Conservation (phyloP, 2,113 vertebrate genomes). For the Lepus americanus region DNA sequence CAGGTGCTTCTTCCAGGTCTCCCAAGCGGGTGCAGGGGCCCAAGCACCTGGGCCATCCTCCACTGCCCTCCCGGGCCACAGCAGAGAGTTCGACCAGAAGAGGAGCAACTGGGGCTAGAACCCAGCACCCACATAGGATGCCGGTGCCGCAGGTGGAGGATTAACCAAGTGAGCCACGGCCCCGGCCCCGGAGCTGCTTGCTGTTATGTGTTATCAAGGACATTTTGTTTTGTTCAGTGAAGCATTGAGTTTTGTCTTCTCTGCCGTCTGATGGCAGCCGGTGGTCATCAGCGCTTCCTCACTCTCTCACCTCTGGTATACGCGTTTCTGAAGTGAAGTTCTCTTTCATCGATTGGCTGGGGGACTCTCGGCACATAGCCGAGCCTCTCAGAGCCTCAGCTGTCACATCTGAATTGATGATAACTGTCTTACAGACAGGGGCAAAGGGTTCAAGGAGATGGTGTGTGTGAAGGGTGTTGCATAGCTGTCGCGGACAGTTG, state of each 20-base stretch:
- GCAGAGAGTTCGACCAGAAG: too few species aligned
- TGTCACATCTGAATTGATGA: not conserved
- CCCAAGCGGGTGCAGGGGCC: too few species aligned
- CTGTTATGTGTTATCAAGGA: slow-evolving; percentile 6
- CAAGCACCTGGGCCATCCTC: too few species aligned
- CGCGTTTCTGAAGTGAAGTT: slow-evolving; percentile 54
- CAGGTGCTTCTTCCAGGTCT: too few species aligned
- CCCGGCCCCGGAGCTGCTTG: not conserved
- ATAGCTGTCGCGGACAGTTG: not conserved
- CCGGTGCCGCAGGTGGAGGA: too few species aligned
- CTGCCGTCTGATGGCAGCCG: not conserved
- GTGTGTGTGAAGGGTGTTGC: not conserved
- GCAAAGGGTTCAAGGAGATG: not conserved
- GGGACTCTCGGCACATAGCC: not conserved
- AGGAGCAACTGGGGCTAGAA: too few species aligned
- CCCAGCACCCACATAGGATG: too few species aligned
- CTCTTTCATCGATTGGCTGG: not conserved
- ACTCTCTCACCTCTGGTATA: slow-evolving; percentile 23
- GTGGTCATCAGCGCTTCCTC: not conserved
- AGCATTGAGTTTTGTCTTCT: slow-evolving; percentile 27
- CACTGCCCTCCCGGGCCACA: too few species aligned
- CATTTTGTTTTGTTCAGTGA: slow-evolving; percentile 46
- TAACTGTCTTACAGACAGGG: not conserved
- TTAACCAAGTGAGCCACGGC: too few species aligned
- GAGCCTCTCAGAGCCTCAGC: slow-evolving; percentile 5